Percentiles rank a stretch among this genome's conserved stretches.
Conservation (phyloP, 2,797 vertebrate species). For the Sardinella longiceps region DNA sequence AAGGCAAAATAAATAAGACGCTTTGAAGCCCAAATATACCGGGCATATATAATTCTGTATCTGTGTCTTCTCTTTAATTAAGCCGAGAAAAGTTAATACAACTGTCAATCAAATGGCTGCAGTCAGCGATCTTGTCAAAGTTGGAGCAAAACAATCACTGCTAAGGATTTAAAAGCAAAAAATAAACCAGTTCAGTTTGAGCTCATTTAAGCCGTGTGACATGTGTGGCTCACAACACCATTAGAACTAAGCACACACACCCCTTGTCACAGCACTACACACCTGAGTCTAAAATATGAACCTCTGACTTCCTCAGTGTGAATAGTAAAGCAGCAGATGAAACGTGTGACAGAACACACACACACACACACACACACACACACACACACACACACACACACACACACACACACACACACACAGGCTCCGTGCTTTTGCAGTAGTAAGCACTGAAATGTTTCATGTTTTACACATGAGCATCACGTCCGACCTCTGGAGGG, state of each 20-base stretch:
- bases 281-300: not conserved
- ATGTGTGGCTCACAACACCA: not conserved
- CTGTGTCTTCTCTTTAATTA: not conserved
- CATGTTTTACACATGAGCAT: not conserved
- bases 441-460: not conserved
- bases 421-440: not conserved
- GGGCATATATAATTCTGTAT: not conserved
- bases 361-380: too few species aligned
- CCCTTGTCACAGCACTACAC: not conserved
- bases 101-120: not conserved
- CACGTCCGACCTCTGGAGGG: not conserved
- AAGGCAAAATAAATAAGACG: not conserved
- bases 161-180: not conserved
- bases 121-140: not conserved
- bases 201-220: not conserved
- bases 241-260: not conserved
- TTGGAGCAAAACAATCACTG: not conserved
- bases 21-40: not conserved
- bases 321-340: not conserved
- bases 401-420: too few species aligned
- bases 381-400: too few species aligned
- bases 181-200: not conserved
- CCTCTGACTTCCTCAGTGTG: not conserved
- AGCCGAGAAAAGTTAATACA: not conserved
- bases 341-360: not conserved